Conservation (phyloP, 2,888 invertebrate genomes). For the Epistrophe grossulariae region DNA sequence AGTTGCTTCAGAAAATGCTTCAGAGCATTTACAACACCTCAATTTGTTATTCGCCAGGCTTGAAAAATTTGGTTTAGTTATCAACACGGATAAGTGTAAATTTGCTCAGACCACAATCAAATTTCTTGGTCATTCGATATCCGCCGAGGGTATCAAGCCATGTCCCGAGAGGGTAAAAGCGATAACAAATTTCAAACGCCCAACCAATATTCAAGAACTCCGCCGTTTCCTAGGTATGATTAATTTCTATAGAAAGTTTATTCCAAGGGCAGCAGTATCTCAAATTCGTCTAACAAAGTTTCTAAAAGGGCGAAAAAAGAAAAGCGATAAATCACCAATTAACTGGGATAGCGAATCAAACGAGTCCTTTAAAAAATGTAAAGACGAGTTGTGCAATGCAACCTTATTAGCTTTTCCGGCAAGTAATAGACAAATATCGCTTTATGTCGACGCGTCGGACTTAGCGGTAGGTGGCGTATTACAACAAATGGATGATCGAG, state of each 20-base stretch:
- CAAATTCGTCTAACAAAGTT: not conserved
- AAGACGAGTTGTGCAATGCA: conserved; percentile 7
- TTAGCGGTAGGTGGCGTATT: conserved; percentile 55
- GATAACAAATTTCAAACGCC: conserved; percentile 14
- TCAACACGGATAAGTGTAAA: conserved; percentile 56
- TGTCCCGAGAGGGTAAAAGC: conserved; percentile 51
- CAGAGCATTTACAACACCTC: conserved; percentile 46
- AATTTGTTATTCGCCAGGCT: conserved; percentile 20
- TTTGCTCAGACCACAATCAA: conserved; percentile 28
- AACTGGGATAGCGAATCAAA: not conserved
- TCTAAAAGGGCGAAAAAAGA: not conserved
- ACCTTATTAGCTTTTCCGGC: conserved; percentile 40
- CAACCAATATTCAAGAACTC: conserved; percentile 2
- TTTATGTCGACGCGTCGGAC: conserved; percentile 66
- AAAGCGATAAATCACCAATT: conserved; percentile 12
- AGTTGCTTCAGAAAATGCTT: conserved; percentile 39
- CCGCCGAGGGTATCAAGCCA: conserved; percentile 4
- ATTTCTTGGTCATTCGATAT: conserved; percentile 37
- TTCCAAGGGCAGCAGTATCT: not conserved
- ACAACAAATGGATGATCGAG: conserved; percentile 44
- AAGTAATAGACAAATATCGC: not conserved
- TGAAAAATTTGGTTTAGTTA: conserved; percentile 33
- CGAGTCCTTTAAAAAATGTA: not conserved
- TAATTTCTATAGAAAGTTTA: conserved; percentile 26
- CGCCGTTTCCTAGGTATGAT: conserved; percentile 75